Conservation (phyloP, 1,140 invertebrate species). For the Sinella curviseta region DNA sequence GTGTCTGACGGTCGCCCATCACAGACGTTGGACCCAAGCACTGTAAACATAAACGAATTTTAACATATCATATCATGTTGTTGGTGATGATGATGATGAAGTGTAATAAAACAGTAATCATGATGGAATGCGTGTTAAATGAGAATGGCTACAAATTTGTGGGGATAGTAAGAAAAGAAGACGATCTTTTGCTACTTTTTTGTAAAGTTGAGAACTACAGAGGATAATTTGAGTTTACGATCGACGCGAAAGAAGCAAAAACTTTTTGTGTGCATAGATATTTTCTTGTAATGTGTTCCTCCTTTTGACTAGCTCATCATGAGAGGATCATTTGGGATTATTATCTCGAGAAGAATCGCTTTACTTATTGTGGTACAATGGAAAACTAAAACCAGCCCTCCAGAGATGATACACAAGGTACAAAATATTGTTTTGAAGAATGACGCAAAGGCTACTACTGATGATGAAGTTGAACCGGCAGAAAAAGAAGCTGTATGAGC, state of each 20-base stretch:
- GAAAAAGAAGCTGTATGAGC: background rate
- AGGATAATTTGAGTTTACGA: background rate
- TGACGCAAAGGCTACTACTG: background rate
- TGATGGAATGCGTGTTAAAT: too few species aligned
- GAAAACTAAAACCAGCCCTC: background rate
- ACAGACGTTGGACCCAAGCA: constrained; percentile 55
- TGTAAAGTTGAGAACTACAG: background rate
- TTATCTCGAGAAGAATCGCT: constrained; percentile 1
- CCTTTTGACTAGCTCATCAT: background rate
- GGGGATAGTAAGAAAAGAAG: background rate
- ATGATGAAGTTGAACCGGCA: background rate
- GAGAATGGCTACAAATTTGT: too few species aligned
- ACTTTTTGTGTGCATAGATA: too few species aligned
- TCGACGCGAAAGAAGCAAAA: too few species aligned
- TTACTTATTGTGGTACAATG: background rate
- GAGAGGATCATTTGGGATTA: background rate
- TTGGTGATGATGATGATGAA: too few species aligned
- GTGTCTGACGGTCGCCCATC: constrained; percentile 62
- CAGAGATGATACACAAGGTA: background rate
- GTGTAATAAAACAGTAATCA: too few species aligned
- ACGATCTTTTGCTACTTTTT: too few species aligned
- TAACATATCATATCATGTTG: too few species aligned
- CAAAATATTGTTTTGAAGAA: background rate
- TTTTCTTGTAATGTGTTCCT: too few species aligned
- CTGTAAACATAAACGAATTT: constrained; percentile 57